These are phyloP conservation scores for Sycophila sp. DNA, from an alignment of 1,140 invertebrate species.

Conservation along the genomic window DNA sequence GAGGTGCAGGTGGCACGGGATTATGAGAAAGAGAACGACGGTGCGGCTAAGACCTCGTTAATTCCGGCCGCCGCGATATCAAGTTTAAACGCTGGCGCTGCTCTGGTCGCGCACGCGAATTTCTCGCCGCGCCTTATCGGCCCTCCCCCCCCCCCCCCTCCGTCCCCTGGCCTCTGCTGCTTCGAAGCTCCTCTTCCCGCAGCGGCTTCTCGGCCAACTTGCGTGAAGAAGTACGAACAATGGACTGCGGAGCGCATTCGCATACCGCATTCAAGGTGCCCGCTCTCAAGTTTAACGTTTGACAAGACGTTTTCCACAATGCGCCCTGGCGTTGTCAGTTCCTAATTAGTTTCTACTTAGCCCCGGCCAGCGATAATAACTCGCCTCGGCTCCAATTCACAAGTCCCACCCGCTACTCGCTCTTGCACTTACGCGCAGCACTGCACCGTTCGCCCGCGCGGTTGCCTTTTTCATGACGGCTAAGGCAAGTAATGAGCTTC, in stretches of 20 bases:
- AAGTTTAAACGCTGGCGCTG: background rate
- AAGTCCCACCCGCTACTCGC: background rate
- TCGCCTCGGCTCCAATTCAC: background rate
- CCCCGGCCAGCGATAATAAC: slow-evolving; percentile 18
- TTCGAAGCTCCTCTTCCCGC: too few relatives aligned
- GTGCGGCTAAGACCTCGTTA: background rate
- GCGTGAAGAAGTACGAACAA: slow-evolving; percentile 17
- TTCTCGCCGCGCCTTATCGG: slow-evolving; percentile 16
- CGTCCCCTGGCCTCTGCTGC: too few relatives aligned
- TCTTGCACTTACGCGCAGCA: background rate
- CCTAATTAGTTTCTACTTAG: slow-evolving; percentile 49
- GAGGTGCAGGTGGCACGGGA: too few relatives aligned
- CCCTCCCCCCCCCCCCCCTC: too few relatives aligned
- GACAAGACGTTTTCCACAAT: slow-evolving; percentile 49
- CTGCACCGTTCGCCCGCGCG: too few relatives aligned
- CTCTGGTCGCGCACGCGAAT: background rate
- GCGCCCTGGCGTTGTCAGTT: slow-evolving; percentile 50
- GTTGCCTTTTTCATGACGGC: too few relatives aligned
- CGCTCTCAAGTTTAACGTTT: slow-evolving; percentile 47
- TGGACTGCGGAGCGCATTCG: background rate
- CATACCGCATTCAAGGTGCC: background rate
- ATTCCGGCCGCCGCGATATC: slow-evolving; percentile 8
- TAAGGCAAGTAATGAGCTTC: too few relatives aligned
- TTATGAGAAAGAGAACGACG: background rate
- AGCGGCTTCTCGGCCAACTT: slow-evolving; percentile 3